These are phyloP conservation scores for Piaya cayana DNA, from an alignment of 2,113 vertebrate genomes.

Conservation along the genomic window DNA sequence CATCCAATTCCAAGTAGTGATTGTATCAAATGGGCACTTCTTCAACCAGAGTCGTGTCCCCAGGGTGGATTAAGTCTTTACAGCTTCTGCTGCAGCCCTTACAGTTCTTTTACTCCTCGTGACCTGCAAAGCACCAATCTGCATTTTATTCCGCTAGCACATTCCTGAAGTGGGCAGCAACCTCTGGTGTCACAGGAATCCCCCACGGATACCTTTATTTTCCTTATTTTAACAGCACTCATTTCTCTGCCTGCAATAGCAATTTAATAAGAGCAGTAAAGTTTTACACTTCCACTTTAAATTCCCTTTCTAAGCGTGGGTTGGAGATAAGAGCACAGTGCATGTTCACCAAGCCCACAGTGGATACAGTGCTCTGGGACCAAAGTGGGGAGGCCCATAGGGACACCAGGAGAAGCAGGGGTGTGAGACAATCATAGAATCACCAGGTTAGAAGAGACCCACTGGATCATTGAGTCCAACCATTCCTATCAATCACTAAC, in stretches of 20 bases:
- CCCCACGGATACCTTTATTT: background rate
- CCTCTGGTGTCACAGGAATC: accelerated
- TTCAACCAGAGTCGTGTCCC: background rate
- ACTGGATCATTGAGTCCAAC: too few species aligned
- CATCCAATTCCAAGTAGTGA: background rate
- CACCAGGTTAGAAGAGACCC: too few species aligned
- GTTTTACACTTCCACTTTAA: background rate
- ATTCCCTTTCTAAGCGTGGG: background rate
- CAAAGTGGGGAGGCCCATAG: accelerated
- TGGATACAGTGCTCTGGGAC: background rate
- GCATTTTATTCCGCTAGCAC: background rate
- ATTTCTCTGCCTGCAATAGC: background rate
- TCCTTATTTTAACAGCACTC: background rate
- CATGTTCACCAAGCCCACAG: accelerated
- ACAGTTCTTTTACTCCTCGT: background rate
- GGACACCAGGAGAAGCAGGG: background rate
- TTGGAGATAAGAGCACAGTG: accelerated
- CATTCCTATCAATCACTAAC: too few species aligned
- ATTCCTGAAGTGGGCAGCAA: background rate
- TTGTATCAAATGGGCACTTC: background rate
- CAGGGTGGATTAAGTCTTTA: background rate
- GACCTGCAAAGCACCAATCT: background rate
- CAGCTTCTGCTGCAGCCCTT: background rate
- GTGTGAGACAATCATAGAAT: too few species aligned
- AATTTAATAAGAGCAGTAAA: background rate